A percentile compares a stretch with the other conserved stretches of the same genome.
phyloP scores from a whole-genome alignment of 2,797 vertebrate species.

The Sphaeramia orbicularis region DNA sequence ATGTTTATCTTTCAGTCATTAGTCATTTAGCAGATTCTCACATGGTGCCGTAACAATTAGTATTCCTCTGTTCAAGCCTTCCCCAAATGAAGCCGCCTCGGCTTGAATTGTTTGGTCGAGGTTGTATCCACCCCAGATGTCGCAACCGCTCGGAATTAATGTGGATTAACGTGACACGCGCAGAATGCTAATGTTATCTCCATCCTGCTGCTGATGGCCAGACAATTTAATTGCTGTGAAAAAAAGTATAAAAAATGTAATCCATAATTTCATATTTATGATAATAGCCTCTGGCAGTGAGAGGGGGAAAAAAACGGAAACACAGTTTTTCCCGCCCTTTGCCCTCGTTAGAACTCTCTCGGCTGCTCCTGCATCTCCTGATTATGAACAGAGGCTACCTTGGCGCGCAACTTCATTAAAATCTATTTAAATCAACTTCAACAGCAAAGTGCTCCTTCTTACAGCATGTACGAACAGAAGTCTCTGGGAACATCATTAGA shows the following conservation, averaged over 20 bases:
- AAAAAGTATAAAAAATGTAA: conserved; percentile 75
- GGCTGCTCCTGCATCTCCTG: conserved; percentile 77
- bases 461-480: conserved; percentile 75
- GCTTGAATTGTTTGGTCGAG: conserved; percentile 65
- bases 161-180: conserved; percentile 66
- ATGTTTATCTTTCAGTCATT: conserved; percentile 35
- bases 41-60: conserved; percentile 48
- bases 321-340: conserved; percentile 81
- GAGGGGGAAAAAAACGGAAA: conserved; percentile 65
- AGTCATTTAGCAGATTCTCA: conserved; percentile 16
- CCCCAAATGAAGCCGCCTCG: conserved; percentile 51
- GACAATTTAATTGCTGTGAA: conserved; percentile 81
- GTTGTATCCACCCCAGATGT: conserved; percentile 68
- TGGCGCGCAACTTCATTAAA: conserved; percentile 86
- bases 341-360: conserved; percentile 84
- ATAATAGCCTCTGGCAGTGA: conserved; percentile 84
- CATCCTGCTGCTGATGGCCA: conserved; percentile 71
- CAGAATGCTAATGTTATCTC: conserved; percentile 81
- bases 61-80: conserved; percentile 61
- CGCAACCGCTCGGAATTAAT: conserved; percentile 76
- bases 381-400: conserved; percentile 85
- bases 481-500: conserved; percentile 87
- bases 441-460: conserved; percentile 79
- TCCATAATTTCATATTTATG: conserved; percentile 85
- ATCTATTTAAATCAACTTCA: conserved; percentile 91